Percentiles rank a stretch among this genome's conserved stretches.
Conservation (phyloP, 2,113 vertebrate species). For the Catharus bicknelli region DNA sequence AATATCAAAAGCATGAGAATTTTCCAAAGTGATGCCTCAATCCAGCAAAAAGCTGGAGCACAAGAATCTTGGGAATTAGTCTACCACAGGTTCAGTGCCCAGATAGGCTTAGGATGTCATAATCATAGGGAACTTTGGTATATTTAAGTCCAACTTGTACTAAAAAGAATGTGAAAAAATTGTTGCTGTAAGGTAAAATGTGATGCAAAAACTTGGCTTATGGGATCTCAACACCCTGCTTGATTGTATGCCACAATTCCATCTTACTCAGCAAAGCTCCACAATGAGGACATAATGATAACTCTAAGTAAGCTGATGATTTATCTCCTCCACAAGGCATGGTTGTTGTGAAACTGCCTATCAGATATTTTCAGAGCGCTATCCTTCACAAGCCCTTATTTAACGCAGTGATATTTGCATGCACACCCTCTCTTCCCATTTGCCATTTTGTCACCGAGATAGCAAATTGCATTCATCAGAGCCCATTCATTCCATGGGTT, state of each 20-base stretch:
- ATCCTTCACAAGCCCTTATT: slow-evolving; percentile 65
- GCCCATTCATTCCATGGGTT: slow-evolving; percentile 66
- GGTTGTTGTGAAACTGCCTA: slow-evolving; percentile 46
- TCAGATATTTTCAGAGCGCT: slow-evolving; percentile 49
- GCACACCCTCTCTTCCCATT: slow-evolving; percentile 60
- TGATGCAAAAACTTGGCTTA: not conserved
- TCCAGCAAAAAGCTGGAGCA: not conserved
- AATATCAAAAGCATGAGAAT: not conserved
- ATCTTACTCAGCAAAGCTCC: not conserved
- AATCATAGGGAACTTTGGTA: not conserved
- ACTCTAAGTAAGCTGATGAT: slow-evolving; percentile 49
- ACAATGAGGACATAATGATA: slow-evolving; percentile 50
- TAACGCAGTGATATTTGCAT: slow-evolving; percentile 67
- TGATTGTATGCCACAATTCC: slow-evolving; percentile 13
- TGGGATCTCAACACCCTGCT: not conserved
- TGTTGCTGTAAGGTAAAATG: not conserved
- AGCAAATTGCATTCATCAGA: slow-evolving; percentile 75
- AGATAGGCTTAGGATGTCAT: not conserved
- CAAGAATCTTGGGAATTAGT: not conserved
- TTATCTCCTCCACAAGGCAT: slow-evolving; percentile 39
- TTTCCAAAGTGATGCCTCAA: not conserved
- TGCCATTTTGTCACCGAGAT: slow-evolving; percentile 70
- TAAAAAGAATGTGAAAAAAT: not conserved
- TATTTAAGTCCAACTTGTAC: not conserved
- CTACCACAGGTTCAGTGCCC: not conserved